These are phyloP conservation scores for Aromia moschata DNA, from an alignment of 2,888 invertebrate species.

Conservation along the genomic window DNA sequence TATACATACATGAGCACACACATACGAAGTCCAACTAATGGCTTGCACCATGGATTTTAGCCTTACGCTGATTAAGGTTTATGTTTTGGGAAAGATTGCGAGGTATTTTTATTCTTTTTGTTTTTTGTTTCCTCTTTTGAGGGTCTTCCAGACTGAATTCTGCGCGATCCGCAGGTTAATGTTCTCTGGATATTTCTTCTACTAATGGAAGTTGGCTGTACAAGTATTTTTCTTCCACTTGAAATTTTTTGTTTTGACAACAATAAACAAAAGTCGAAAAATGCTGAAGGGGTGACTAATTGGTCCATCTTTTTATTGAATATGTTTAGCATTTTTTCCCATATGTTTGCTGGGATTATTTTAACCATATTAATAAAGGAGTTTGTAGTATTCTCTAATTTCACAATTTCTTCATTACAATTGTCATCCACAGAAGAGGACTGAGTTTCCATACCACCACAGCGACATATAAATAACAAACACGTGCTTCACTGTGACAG, in stretches of 20 bases:
- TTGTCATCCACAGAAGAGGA: neutral
- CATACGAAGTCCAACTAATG: neutral
- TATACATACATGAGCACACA: slow-evolving; percentile 4
- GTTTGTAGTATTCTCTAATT: slow-evolving; percentile 22
- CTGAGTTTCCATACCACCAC: neutral
- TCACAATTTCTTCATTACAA: slow-evolving; percentile 19
- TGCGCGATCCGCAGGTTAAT: slow-evolving; percentile 3
- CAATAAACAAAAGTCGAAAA: slow-evolving; percentile 24
- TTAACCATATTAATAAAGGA: slow-evolving; percentile 18
- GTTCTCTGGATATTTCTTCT: slow-evolving; percentile 7
- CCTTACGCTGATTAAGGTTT: neutral
- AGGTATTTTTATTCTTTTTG: neutral
- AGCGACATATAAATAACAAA: neutral
- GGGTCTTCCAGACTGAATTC: neutral
- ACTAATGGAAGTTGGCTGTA: slow-evolving; percentile 5
- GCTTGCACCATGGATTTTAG: slow-evolving; percentile 1
- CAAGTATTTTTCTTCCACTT: slow-evolving; percentile 3
- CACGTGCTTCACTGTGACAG: neutral
- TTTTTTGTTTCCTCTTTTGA: neutral
- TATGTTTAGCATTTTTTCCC: slow-evolving; percentile 22
- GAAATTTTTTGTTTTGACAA: slow-evolving; percentile 17
- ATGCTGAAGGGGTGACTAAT: slow-evolving; percentile 21
- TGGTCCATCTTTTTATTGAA: slow-evolving; percentile 20
- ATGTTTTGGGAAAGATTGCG: slow-evolving; percentile 5
- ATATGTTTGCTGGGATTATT: neutral